A percentile compares a stretch with the other conserved stretches of the same genome.
These are phyloP conservation scores for Hydractinia echinata DNA, from an alignment of 30 jellyfish, hydroid and myxozoan species.

Conservation along the genomic window DNA sequence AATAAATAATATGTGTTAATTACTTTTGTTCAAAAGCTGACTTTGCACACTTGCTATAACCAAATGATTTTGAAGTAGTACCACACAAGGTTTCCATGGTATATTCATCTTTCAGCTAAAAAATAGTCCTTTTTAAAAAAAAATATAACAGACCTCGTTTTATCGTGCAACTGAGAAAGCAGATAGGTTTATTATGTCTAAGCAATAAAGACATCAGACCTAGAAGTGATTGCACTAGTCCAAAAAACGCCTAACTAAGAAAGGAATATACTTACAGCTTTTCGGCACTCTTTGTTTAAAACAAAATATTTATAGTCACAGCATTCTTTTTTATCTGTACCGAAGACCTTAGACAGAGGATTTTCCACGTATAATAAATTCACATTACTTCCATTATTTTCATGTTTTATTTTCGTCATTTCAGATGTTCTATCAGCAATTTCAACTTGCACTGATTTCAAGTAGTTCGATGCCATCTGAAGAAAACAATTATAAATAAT, in stretches of 20 bases:
- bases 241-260: background rate
- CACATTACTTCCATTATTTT: conserved; percentile 19
- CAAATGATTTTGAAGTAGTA: background rate
- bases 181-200: too few relatives aligned
- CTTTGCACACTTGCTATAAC: background rate
- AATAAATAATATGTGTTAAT: background rate
- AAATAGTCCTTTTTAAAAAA: too few relatives aligned
- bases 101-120: background rate
- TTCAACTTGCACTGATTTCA: conserved; percentile 27
- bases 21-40: background rate
- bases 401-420: conserved; percentile 16
- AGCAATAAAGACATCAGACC: too few relatives aligned
- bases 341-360: background rate
- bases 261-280: conserved; percentile 37
- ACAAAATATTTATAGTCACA: conserved; percentile 56
- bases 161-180: too few relatives aligned
- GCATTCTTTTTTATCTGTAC: conserved; percentile 43
- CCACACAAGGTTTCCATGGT: background rate
- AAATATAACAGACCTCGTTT: too few relatives aligned
- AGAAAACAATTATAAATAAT: background rate
- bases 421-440: conserved; percentile 37
- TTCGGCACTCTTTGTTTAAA: conserved; percentile 50
- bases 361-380: background rate
- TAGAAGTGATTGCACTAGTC: too few relatives aligned
- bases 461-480: conserved; percentile 41